Evolutionary conservation across 2,113 vertebrate species (phyloP).

Genomic region (Phoenicopterus ruber): DNA sequence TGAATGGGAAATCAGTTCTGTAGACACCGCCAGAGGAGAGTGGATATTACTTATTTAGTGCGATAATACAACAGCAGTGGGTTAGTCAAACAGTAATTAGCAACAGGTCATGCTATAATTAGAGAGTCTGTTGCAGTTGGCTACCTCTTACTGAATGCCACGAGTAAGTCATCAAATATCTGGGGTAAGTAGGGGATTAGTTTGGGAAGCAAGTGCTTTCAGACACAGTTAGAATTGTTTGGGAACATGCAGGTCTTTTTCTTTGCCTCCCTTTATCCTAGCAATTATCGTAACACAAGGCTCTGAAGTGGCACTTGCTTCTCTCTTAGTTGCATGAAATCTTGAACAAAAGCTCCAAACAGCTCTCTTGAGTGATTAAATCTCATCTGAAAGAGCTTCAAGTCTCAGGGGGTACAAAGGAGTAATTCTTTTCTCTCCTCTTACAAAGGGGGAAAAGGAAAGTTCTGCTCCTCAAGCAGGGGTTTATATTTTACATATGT

Average conservation of each 20-base stretch:
- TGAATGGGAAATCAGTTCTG: background rate
- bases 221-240: background rate
- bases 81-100: constrained; percentile 48
- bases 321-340: background rate
- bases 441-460: background rate
- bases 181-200: background rate
- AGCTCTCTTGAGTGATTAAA: background rate
- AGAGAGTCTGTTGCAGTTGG: background rate
- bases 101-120: constrained; percentile 19
- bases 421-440: background rate
- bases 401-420: background rate
- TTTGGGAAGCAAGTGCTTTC: background rate
- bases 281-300: background rate
- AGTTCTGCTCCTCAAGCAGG: background rate
- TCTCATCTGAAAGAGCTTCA: background rate
- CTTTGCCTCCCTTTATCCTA: background rate
- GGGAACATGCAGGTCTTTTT: background rate
- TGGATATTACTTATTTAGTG: background rate
- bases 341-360: constrained; percentile 21
- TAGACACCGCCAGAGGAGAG: background rate
- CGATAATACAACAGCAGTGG: background rate
- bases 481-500: background rate
- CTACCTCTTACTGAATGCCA: background rate
- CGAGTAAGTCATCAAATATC: background rate
- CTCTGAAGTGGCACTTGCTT: constrained; percentile 15